A percentile compares a stretch with the other conserved stretches of the same genome.
These are phyloP conservation scores for Bellardia pandia DNA, from an alignment of 2,888 invertebrate genomes.

Conservation along the genomic window DNA sequence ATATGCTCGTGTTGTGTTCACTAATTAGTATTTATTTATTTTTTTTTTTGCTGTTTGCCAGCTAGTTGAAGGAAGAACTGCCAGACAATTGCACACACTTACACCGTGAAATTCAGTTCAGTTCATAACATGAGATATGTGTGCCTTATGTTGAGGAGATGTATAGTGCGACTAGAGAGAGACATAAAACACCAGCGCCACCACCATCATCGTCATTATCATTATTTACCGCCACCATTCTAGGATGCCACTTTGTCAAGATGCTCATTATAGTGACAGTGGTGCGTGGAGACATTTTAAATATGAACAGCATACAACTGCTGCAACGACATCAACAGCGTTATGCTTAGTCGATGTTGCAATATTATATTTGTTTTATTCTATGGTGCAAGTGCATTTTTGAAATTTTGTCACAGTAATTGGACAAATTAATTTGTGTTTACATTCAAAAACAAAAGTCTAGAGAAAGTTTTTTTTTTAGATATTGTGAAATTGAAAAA, in stretches of 20 bases:
- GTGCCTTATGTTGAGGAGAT: slow-evolving; percentile 20
- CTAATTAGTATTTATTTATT: slow-evolving; percentile 71
- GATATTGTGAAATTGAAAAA: slow-evolving; percentile 61
- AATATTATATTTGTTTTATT: slow-evolving; percentile 28
- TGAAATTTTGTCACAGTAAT: slow-evolving; percentile 83
- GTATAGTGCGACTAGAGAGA: slow-evolving; percentile 4
- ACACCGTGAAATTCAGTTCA: slow-evolving; percentile 24
- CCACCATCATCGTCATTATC: slow-evolving; percentile 64
- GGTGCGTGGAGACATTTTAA: slow-evolving; percentile 70
- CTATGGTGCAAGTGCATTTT: slow-evolving; percentile 78
- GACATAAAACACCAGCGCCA: slow-evolving; percentile 69
- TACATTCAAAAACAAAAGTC: slow-evolving; percentile 25
- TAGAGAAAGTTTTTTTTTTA: not conserved
- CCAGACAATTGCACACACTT: slow-evolving; percentile 8
- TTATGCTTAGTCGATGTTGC: slow-evolving; percentile 27
- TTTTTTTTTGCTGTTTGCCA: not conserved
- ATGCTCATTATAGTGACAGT: slow-evolving; percentile 72
- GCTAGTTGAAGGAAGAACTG: not conserved
- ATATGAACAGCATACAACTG: slow-evolving; percentile 34
- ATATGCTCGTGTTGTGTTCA: slow-evolving; percentile 71
- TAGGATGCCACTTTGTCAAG: slow-evolving; percentile 70
- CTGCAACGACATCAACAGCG: not conserved
- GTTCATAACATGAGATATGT: slow-evolving; percentile 43
- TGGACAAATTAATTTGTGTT: slow-evolving; percentile 83
- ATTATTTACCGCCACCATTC: slow-evolving; percentile 69